Evolutionary conservation across 2,113 vertebrate species (phyloP), one percentile per base, ranked within the genome.

Genomic region (Poeciliopsis retropinna): DNA sequence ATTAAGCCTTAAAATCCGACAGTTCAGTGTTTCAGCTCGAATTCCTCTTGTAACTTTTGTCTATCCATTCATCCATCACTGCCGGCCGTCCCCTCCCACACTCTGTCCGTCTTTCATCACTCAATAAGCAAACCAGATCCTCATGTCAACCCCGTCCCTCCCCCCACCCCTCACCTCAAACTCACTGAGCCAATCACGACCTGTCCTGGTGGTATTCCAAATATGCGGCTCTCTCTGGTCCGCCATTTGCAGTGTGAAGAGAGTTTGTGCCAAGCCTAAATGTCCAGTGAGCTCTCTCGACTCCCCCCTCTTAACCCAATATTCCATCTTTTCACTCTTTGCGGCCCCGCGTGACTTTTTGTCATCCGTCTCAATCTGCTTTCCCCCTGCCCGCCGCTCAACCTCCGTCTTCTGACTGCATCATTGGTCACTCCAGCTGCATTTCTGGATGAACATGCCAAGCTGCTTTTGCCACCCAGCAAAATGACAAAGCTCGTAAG

Each of bases 71-170:
- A 92, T 93, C 89, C 83, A 82, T 95, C 93, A 90, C 31, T 66
- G 87, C 89, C 93, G 32, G 51, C 76, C 29, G 3, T 47, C 39
- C 67, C 89, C 88, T 78, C 91, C 91, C 90, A 88, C 87, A 79
- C 82, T 32, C 88, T 84, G 88, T 90, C 81, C 67, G 17, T 88
- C 92, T 90, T 89, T 94, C 90, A 90, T 87, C 88, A n/a, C 89
- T 91, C 89, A 89, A 92, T 94, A 94, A 94, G 89, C 90, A 88
- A 82, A 86, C 82, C 84, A 90, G 87, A 91, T 87, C 90, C 83
- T 86, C 83, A 54, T 88, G 87, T 92, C 87, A 83, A 72, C 76
- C 79, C 61, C 27, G 75, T 37, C 78, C 80, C 66, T 70, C 80
- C 85, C 67, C 77, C 78, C 2, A 30, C 0, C 39, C 13, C 41